phyloP scores from a whole-genome alignment of 2,113 vertebrate species.

The Tautogolabrus adspersus region DNA sequence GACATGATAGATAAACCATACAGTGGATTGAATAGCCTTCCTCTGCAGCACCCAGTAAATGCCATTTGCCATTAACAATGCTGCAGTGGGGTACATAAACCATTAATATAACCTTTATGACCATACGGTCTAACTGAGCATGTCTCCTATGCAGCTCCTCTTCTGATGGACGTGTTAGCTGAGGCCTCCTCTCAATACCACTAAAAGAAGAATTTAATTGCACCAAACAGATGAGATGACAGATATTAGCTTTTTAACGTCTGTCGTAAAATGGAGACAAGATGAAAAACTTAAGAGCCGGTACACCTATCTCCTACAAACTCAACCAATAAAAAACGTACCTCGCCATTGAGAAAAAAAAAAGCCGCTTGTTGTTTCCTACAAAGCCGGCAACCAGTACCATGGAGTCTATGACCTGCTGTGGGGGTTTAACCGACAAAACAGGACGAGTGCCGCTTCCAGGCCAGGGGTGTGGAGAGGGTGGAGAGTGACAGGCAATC shows the following conservation, averaged over 20 bases:
- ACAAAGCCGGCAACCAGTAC: constrained; percentile 24
- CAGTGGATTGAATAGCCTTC: constrained; percentile 80
- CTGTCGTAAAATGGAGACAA: constrained; percentile 72
- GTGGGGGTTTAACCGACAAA: constrained; percentile 72
- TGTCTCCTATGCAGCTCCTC: constrained; percentile 64
- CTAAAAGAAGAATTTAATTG: constrained; percentile 81
- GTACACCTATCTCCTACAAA: constrained; percentile 59
- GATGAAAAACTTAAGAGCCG: constrained; percentile 60
- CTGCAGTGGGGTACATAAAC: constrained; percentile 82
- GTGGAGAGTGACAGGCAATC: constrained; percentile 77
- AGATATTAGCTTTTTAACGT: constrained; percentile 80
- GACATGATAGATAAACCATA: constrained; percentile 86
- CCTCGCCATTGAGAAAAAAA: background rate
- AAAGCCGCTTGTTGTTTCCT: constrained; percentile 33
- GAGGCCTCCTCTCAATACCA: constrained; percentile 69
- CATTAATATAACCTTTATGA: constrained; percentile 85
- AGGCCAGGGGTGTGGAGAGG: constrained; percentile 71
- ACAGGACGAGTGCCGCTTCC: constrained; percentile 73
- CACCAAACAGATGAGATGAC: constrained; percentile 81
- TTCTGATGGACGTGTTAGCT: constrained; percentile 73
- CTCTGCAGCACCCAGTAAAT: constrained; percentile 81
- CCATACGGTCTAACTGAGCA: constrained; percentile 78
- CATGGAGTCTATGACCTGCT: constrained; percentile 60
- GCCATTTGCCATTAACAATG: constrained; percentile 84
- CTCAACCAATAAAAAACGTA: constrained; percentile 65